Percentiles rank a stretch among this genome's conserved stretches.
These are phyloP conservation scores for Platyscapa corneri DNA, from an alignment of 1,140 invertebrate genomes.

Conservation along the genomic window DNA sequence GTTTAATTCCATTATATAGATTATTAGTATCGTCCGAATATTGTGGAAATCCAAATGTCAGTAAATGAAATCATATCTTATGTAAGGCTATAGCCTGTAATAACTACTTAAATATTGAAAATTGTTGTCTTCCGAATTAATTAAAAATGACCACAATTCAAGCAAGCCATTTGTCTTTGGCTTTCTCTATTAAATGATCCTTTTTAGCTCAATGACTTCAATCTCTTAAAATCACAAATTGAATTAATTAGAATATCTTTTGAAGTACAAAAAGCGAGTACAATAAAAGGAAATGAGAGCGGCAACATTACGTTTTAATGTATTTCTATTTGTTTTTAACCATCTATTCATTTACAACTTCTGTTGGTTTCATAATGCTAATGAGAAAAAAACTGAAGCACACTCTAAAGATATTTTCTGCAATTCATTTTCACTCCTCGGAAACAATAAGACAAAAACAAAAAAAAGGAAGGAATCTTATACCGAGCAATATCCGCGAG, in stretches of 20 bases:
- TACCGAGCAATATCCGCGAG: neutral
- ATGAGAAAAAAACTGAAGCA: slow-evolving; percentile 17
- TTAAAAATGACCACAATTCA: too few species aligned
- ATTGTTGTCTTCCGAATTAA: neutral
- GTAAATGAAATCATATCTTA: neutral
- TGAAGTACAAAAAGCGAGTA: neutral
- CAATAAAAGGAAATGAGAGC: neutral
- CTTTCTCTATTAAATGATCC: neutral
- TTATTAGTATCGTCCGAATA: neutral
- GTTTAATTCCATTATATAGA: neutral
- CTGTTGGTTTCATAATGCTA: slow-evolving; percentile 21
- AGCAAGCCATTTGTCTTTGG: neutral
- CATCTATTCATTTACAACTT: slow-evolving; percentile 21
- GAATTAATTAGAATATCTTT: neutral
- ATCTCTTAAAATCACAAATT: neutral
- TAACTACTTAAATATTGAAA: neutral
- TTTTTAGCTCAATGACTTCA: neutral
- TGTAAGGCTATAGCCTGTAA: neutral
- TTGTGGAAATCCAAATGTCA: neutral
- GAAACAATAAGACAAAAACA: neutral
- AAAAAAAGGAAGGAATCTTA: neutral
- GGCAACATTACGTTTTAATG: neutral
- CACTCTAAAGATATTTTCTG: neutral
- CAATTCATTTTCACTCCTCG: neutral
- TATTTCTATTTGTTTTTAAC: neutral